Conservation (phyloP, 2,797 vertebrate genomes). For the Halcyon smyrnensis region DNA sequence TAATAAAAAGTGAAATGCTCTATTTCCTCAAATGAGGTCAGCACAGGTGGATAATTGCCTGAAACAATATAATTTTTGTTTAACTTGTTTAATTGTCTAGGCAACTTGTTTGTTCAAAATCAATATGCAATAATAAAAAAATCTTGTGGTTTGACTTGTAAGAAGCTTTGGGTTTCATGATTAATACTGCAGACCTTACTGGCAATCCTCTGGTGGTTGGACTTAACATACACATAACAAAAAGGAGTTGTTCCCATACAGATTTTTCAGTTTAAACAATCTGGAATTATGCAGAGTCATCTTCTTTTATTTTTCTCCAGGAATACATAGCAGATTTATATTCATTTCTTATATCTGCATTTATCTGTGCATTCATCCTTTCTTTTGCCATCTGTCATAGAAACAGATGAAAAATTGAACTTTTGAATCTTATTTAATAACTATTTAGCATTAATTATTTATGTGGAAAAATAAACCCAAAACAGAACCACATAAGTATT, state of each 20-base stretch:
- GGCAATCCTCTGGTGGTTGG: not conserved
- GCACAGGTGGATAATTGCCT: conserved; percentile 10
- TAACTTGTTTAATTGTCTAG: conserved; percentile 49
- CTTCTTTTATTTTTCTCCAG: not conserved
- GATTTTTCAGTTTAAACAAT: not conserved
- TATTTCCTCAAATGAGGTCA: conserved; percentile 57
- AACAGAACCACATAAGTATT: not conserved
- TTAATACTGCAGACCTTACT: not conserved
- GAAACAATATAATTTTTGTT: conserved; percentile 45
- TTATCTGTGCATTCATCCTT: not conserved
- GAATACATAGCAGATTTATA: not conserved
- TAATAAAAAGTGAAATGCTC: conserved; percentile 57
- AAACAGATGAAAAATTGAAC: not conserved
- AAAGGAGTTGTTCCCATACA: rapidly evolving
- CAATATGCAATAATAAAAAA: not conserved
- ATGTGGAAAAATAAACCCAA: not conserved
- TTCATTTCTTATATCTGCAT: not conserved
- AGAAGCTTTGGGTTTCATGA: not conserved
- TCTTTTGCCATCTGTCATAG: not conserved
- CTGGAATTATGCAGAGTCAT: not conserved
- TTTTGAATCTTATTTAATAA: not conserved
- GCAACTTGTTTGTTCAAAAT: conserved; percentile 37
- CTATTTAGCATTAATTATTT: not conserved
- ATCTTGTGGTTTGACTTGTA: not conserved
- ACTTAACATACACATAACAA: not conserved